Conservation (phyloP, 2,113 vertebrate genomes). For the Misgurnus mizolepis region DNA sequence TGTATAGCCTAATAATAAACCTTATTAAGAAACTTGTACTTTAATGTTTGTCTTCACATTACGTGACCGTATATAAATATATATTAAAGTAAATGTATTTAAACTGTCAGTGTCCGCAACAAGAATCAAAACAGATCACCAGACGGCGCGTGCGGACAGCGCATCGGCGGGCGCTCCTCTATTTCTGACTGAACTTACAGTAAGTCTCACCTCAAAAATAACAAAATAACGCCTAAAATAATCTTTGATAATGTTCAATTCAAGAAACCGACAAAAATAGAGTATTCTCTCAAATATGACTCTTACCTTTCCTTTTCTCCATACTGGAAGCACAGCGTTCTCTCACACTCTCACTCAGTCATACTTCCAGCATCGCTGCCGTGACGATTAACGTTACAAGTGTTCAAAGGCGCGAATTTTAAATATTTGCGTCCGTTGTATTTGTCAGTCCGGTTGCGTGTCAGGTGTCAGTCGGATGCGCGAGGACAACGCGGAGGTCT, state of each 20-base stretch:
- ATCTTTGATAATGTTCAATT: too few species aligned
- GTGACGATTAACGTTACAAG: neutral
- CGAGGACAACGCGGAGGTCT: neutral
- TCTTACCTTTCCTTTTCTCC: constrained; percentile 65
- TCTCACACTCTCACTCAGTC: constrained; percentile 44
- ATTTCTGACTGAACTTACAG: neutral
- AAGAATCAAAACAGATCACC: neutral
- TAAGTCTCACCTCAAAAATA: neutral
- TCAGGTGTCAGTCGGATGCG: neutral
- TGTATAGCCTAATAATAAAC: neutral
- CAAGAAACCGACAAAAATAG: neutral
- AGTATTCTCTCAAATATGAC: neutral
- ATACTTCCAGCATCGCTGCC: constrained; percentile 42
- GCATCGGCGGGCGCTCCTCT: neutral
- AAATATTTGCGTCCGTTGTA: constrained; percentile 1
- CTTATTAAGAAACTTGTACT: neutral
- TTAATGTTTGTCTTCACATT: neutral
- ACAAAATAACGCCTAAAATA: neutral
- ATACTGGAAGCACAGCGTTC: constrained; percentile 47
- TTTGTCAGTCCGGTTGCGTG: neutral
- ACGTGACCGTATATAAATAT: neutral
- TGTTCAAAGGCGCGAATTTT: constrained; percentile 25
- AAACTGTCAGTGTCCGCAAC: neutral
- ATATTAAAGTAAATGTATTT: too few species aligned
- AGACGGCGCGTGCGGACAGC: neutral